Conservation (phyloP, 64 coral and sea anemone genomes). For the Actinia tenebrosa region DNA sequence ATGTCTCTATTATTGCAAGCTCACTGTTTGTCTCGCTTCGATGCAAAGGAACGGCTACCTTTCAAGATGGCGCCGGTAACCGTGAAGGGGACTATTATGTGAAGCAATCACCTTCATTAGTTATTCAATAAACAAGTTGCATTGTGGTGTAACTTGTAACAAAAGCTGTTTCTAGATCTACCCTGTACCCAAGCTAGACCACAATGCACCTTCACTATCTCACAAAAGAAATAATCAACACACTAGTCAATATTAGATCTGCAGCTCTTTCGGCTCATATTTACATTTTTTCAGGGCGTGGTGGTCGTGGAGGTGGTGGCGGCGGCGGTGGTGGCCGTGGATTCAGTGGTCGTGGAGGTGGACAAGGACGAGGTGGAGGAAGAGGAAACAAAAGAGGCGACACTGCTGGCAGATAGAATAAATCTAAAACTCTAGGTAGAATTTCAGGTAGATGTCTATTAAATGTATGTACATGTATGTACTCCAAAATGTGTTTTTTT, state of each 20-base stretch:
- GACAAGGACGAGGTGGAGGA: constrained; percentile 39
- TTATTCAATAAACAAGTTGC: not conserved
- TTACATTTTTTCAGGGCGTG: constrained; percentile 36
- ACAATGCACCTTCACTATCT: too few relatives aligned
- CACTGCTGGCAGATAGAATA: constrained; percentile 21
- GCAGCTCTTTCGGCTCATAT: not conserved
- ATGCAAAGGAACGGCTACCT: too few relatives aligned
- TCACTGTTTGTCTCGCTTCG: too few relatives aligned
- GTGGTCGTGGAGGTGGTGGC: constrained; percentile 51
- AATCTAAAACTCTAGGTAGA: not conserved
- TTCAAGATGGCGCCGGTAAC: too few relatives aligned
- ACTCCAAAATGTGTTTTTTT: not conserved
- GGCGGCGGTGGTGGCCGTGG: constrained; percentile 35
- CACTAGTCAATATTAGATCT: not conserved
- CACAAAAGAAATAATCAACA: too few relatives aligned
- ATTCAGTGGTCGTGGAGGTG: constrained; percentile 38
- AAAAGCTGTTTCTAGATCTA: too few relatives aligned
- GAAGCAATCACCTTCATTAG: not conserved
- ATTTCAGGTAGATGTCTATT: not conserved
- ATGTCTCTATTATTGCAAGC: too few relatives aligned
- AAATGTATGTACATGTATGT: too few relatives aligned
- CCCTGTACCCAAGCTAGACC: too few relatives aligned
- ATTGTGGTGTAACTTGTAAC: not conserved
- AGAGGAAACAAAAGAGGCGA: constrained; percentile 49
- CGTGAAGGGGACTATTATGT: too few relatives aligned